Evolutionary conservation across 2,113 vertebrate species (phyloP).

Genomic region (Grus americana): DNA sequence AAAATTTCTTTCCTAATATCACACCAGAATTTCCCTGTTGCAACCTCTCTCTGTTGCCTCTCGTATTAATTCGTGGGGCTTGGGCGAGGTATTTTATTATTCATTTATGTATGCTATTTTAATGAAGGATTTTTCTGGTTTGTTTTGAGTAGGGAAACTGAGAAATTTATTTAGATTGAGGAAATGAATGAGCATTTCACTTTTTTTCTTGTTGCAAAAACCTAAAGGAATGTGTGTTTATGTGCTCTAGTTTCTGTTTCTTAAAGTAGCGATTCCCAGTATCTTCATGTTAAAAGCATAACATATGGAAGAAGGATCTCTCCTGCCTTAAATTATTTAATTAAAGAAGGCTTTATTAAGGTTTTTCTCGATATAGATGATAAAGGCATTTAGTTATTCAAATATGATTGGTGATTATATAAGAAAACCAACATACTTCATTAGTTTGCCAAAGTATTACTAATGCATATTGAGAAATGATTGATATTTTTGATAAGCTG

Average conservation of each 20-base stretch:
- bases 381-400: neutral
- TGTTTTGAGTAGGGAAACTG: neutral
- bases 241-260: neutral
- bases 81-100: neutral
- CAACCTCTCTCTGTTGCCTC: neutral
- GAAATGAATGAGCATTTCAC: neutral
- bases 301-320: neutral
- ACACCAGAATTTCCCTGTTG: neutral
- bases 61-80: neutral
- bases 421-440: neutral
- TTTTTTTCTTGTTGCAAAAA: neutral
- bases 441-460: constrained; percentile 4
- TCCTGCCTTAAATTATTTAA: neutral
- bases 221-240: neutral
- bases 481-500: neutral
- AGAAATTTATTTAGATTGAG: neutral
- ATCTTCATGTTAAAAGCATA: neutral
- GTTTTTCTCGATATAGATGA: neutral
- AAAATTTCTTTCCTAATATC: neutral
- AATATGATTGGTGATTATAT: neutral
- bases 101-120: neutral
- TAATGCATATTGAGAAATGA: neutral
- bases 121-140: neutral
- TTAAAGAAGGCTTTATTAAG: neutral
- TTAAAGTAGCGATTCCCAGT: neutral